Conservation (phyloP, 2,113 vertebrate genomes). For the Phoenicopterus ruber region DNA sequence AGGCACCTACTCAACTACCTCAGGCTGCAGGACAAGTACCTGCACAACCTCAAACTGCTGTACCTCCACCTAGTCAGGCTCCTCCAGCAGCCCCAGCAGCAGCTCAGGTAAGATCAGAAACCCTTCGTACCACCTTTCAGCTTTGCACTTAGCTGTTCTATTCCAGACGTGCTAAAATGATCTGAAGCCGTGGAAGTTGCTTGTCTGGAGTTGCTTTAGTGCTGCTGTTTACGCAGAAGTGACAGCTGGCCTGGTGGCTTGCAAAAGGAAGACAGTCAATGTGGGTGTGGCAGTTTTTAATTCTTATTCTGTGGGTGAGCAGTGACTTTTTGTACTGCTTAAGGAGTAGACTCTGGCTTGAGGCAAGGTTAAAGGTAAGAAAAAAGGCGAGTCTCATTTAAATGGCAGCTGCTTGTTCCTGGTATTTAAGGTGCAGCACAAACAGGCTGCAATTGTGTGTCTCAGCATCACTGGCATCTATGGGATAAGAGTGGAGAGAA, state of each 20-base stretch:
- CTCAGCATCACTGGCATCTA: neutral
- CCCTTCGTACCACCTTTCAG: neutral
- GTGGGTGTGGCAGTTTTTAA: neutral
- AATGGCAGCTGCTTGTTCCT: neutral
- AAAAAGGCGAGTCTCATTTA: neutral
- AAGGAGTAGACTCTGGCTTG: neutral
- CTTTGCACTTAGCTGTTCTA: neutral
- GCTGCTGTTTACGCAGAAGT: neutral
- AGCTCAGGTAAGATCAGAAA: constrained; percentile 63
- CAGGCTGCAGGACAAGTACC: constrained; percentile 80
- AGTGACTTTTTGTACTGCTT: neutral
- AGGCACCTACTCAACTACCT: constrained; percentile 86
- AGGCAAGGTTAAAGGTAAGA: neutral
- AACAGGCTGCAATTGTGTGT: neutral
- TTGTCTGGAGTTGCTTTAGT: neutral
- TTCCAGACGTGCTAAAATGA: neutral
- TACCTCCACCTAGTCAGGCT: constrained; percentile 68
- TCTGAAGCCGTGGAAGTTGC: neutral
- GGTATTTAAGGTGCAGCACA: neutral
- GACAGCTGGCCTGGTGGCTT: neutral
- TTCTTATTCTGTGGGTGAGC: neutral
- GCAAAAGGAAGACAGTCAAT: neutral
- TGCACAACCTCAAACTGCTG: constrained; percentile 77
- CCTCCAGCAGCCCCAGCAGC: constrained; percentile 69
- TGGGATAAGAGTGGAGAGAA: neutral